Evolutionary conservation across 2,113 vertebrate species (phyloP).

Genomic region (Chamaetylas fuelleborni): DNA sequence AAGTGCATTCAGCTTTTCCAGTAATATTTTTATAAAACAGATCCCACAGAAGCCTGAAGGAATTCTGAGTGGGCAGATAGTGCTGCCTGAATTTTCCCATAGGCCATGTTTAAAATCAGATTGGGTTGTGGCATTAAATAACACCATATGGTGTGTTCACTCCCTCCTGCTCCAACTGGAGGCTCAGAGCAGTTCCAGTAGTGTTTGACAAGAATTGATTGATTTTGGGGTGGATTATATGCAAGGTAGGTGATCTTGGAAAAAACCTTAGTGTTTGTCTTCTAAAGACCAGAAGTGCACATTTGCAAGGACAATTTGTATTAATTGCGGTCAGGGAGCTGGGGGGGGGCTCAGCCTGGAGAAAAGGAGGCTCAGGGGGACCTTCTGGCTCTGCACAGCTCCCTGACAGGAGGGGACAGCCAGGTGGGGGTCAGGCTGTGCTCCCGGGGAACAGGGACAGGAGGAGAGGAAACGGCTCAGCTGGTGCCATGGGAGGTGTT

Average conservation of each 20-base stretch:
- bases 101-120: not conserved
- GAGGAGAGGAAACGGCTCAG: fast-evolving
- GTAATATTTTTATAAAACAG: not conserved
- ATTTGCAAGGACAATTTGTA: not conserved
- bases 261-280: not conserved
- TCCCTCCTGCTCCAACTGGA: not conserved
- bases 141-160: not conserved
- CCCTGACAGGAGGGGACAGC: not conserved
- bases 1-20: not conserved
- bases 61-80: not conserved
- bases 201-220: not conserved
- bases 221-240: not conserved
- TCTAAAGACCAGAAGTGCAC: not conserved
- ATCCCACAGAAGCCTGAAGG: not conserved
- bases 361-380: not conserved
- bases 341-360: not conserved
- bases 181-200: not conserved
- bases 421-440: fast-evolving
- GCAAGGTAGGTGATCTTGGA: not conserved
- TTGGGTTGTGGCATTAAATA: constrained; percentile 12
- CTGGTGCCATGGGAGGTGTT: fast-evolving
- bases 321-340: not conserved
- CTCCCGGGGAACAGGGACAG: not conserved
- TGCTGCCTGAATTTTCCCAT: not conserved
- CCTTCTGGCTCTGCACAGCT: not conserved